Conservation (phyloP, 2,113 vertebrate genomes). For the Hemibagrus wyckioides region DNA sequence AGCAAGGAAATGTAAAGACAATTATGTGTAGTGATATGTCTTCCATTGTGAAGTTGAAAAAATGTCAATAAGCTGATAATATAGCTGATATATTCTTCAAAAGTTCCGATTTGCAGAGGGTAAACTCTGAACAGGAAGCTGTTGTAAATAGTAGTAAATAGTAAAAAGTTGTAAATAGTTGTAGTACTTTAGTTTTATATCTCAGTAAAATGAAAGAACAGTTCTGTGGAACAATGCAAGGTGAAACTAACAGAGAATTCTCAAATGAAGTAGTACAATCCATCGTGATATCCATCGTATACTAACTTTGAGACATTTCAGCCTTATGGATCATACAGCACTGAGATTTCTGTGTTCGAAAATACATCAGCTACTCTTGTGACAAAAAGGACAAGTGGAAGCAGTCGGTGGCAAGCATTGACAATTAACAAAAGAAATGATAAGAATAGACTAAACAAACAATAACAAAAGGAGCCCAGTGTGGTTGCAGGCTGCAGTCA, state of each 20-base stretch:
- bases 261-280: background rate
- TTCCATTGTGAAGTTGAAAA: background rate
- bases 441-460: constrained; percentile 45
- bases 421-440: constrained; percentile 42
- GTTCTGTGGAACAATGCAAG: background rate
- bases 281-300: background rate
- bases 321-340: no score
- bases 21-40: background rate
- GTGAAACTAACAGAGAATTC: background rate
- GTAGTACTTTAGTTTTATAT: background rate
- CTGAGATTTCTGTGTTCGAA: background rate
- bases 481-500: constrained; percentile 42
- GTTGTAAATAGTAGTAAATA: background rate
- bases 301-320: background rate
- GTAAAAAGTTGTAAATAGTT: no score
- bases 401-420: constrained; percentile 5
- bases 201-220: background rate
- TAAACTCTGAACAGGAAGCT: background rate
- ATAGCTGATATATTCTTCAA: background rate
- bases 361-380: background rate
- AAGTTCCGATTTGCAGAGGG: background rate
- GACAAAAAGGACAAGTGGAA: constrained; percentile 17
- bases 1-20: background rate
- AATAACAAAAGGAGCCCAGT: constrained; percentile 32
- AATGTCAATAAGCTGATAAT: background rate